These are phyloP conservation scores for Lontra canadensis DNA, from an alignment of 2,113 vertebrate genomes.

Conservation along the genomic window DNA sequence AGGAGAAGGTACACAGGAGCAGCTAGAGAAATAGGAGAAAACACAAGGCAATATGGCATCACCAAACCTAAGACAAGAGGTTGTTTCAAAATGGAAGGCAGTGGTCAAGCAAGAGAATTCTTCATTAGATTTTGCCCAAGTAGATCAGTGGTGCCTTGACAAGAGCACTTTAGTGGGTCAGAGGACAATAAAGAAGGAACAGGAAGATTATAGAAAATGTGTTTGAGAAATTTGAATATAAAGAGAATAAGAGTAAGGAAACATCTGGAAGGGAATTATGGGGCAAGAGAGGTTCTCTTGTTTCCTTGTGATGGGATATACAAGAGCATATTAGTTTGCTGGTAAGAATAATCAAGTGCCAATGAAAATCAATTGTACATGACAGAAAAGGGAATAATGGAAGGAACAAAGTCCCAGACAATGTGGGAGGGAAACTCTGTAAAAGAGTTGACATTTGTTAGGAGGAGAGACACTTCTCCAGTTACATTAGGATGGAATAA, in stretches of 20 bases:
- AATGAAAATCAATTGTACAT: no score
- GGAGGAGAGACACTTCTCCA: neutral
- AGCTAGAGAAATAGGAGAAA: neutral
- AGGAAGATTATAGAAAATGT: neutral
- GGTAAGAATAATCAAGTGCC: neutral
- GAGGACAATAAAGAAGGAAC: neutral
- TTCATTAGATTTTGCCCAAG: neutral
- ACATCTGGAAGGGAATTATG: neutral
- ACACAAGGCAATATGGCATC: rapidly evolving
- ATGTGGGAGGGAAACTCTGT: neutral
- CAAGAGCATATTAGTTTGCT: neutral
- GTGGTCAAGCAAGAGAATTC: neutral
- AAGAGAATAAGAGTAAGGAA: neutral
- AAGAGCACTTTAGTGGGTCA: no score
- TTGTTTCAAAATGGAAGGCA: no score
- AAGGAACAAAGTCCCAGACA: neutral
- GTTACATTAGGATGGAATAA: neutral
- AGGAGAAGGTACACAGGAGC: neutral
- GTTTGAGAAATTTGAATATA: neutral
- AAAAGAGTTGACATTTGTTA: neutral
- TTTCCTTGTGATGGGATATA: neutral
- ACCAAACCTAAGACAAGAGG: neutral
- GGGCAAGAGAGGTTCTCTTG: neutral
- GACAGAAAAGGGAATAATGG: neutral
- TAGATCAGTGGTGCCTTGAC: no score